Percentiles rank a stretch among this genome's conserved stretches.
phyloP scores from a whole-genome alignment of 1,140 invertebrate species.

The Drosophila kurseongensis region DNA sequence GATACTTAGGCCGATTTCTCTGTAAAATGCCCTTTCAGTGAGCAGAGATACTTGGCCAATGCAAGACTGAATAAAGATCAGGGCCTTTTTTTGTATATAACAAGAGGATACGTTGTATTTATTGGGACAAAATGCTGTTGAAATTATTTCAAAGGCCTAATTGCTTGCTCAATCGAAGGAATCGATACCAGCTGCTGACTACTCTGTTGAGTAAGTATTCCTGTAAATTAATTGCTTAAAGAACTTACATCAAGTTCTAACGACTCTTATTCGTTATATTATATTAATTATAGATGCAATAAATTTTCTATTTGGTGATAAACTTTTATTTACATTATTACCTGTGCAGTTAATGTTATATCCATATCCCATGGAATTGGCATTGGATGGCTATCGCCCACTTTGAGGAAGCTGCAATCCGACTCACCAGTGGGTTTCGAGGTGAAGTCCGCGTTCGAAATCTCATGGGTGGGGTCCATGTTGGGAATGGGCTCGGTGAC shows the following conservation, averaged over 20 bases:
- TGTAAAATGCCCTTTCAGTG: conserved; percentile 18
- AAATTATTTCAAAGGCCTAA: conserved; percentile 42
- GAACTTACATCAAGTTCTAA: no score
- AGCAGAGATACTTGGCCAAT: conserved; percentile 12
- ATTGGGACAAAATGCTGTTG: conserved; percentile 39
- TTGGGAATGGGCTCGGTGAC: conserved; percentile 62
- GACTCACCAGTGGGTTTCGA: conserved; percentile 45
- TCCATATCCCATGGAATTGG: conserved; percentile 67
- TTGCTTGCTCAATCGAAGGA: conserved; percentile 62
- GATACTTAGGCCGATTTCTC: conserved; percentile 24
- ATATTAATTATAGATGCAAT: no score
- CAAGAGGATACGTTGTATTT: background rate
- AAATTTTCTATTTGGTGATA: no score
- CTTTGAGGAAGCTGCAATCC: conserved; percentile 55
- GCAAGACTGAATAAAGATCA: conserved; percentile 39
- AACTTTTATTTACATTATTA: no score
- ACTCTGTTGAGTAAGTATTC: conserved; percentile 61
- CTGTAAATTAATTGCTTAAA: no score
- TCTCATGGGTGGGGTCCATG: conserved; percentile 70
- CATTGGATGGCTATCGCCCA: conserved; percentile 67
- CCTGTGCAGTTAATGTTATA: conserved; percentile 58
- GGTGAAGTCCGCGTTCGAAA: conserved; percentile 44
- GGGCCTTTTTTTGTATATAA: background rate
- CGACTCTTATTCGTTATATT: no score
- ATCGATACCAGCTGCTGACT: conserved; percentile 64